Percentiles rank a stretch among this genome's conserved stretches.
Conservation (phyloP, 2,113 vertebrate genomes). For the Mobula birostris region DNA sequence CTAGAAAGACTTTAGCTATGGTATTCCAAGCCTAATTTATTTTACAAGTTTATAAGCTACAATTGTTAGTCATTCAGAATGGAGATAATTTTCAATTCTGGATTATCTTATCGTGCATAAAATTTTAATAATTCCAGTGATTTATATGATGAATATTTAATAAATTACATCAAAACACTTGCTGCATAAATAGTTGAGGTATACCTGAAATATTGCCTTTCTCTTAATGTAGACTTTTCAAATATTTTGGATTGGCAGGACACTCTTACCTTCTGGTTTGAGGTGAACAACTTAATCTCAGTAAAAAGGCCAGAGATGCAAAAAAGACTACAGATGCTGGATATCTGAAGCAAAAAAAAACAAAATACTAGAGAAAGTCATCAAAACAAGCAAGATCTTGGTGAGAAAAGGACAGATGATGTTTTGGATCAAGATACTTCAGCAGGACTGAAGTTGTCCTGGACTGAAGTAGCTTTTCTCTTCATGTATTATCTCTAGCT, state of each 20-base stretch:
- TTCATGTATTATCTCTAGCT: not conserved
- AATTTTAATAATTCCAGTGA: not conserved
- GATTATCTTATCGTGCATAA: not conserved
- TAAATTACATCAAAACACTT: not conserved
- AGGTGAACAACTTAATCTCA: not conserved
- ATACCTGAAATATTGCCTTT: not conserved
- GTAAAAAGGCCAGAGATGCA: not conserved
- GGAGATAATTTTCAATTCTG: not conserved
- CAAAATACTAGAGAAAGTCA: too few species aligned
- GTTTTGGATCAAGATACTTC: too few species aligned
- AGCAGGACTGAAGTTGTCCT: too few species aligned
- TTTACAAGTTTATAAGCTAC: not conserved
- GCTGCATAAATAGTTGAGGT: too few species aligned
- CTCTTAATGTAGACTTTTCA: not conserved
- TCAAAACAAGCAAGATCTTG: too few species aligned
- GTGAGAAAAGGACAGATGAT: too few species aligned
- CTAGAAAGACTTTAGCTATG: not conserved
- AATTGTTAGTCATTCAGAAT: not conserved
- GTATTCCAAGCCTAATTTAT: not conserved
- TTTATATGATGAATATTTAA: not conserved
- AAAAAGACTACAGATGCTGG: too few species aligned
- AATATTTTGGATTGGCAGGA: not conserved
- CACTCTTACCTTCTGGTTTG: not conserved
- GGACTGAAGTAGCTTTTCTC: not conserved
- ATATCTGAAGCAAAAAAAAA: too few species aligned